Base-by-base conservation (phyloP, 1,140 invertebrate genomes). In the Brachionus rotundiformis region DNA sequence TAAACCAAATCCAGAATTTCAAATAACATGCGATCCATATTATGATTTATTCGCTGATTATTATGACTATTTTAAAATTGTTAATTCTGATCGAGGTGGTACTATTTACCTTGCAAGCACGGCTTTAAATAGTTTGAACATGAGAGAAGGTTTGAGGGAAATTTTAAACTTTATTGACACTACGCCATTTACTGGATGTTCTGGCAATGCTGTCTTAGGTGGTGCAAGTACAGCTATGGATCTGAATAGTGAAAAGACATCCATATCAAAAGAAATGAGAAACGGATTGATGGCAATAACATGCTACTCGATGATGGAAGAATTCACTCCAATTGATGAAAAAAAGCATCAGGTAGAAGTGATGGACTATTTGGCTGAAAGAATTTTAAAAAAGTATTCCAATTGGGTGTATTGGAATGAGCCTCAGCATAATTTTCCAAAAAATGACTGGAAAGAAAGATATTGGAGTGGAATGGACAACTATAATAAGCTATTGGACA, bases 391-490 rank as follows among this genome's bases (percentile, higher is more conserved):
- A 63, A 63, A 63, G n/a, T 63, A 29, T 63, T 63, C 59, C 2
- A 63, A 63, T n/a, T 63, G 59, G 59, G 59, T 63, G 25, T 71
- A 71, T 44, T 39, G 31, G 33, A 71, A 71, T 41, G 65, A 71
- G 23, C 31, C 65, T 71, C 31, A 71, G 19, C 65, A 33, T 11
- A 71, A 71, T 71, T 63, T 63, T 63, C 59, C 59, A 13, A 7
- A 71, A 71, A 71, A 23, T 2, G 31, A 71, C 33, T 71, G 31
- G 31, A 33, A 71, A 13, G 31, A 71, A 3, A 71, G 33, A 71
- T 71, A 39, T 41, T 71, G 31, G 31, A 36, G 65, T 8, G 33
- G 31, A 71, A 39, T 41, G n/a, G 65, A 71, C 33, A 39, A 71
- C 41, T 71, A 71, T 41, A 71, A 71, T 23, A 33, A 29, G 16